Base-by-base conservation (phyloP, 2,888 invertebrate species). In the Dyspetes luteomarginatus region DNA sequence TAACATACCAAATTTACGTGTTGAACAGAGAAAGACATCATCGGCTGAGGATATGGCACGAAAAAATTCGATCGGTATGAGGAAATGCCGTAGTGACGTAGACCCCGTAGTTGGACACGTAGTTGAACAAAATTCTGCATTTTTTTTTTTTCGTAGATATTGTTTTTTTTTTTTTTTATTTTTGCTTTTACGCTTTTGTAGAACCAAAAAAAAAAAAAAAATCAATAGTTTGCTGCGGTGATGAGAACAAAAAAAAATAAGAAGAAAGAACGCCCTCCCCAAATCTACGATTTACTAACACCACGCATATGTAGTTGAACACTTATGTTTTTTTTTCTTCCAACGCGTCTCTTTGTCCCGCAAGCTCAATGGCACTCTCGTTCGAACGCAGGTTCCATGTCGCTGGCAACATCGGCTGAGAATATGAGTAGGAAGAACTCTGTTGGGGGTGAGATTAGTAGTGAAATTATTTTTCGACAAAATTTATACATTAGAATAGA, bases 11-110 rank as follows among this genome's bases (percentile, higher is more conserved):
- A 97, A 97, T 92, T 93, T 97, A 84, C 95, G 97, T 71, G 96
- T 97, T 81, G 97, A 97, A 88, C 96, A 97, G 89, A 94, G 97
- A 85, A 97, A 97, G 92, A 97, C 97, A 1, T 97, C 97, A 56
- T 97, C 97, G 87, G 97, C 97, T 4, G 97, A 97, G 91, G 97
- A 97, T 89, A 97, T 98, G 96, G 97, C 96, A 22, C 94, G 97
- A 87, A 97, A 97, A 91, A 97, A 97, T 90, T 97, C 97, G 5
- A 95, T 95, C 88, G 95, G 96, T 94, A 93, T 90, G 79, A 48
- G 19, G n/a, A 75, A 71, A 41, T 30, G 56, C 65, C 30, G 81
- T 81, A 73, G 77, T 71, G 60, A 26, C 36, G 71, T 80, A 80
- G 80, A 56, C 76, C 80, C 71, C 74, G 78, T 78, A 78, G 78